Evolutionary conservation across 92 coral and sea anemone species (phyloP), one percentile per base, ranked within the genome.

Genomic region (Porites rus): DNA sequence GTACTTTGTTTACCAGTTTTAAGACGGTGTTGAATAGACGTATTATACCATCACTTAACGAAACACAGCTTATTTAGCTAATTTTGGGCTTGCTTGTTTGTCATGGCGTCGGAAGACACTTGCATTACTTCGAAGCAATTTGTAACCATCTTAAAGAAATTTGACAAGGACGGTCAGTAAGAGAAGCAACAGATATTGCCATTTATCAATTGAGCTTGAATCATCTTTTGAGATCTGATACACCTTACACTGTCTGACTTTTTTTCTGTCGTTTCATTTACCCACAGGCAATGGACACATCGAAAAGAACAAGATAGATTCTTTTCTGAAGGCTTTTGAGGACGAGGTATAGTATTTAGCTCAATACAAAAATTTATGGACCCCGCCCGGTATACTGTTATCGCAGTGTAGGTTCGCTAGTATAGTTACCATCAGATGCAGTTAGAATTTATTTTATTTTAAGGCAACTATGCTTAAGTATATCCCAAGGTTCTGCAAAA

Each of bases 111-210:
- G 20, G 72, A 72, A 12, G 46, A 20, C 62, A 22, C 24, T 62
- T 16, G 61, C 12, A 72, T 82, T 58, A 72, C 86, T 4, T 73
- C 71, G 18, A 62, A 51, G 31, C 73, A 83, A 16, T 83, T 83
- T 63, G 64, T 83, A 17, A 62, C 67, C 46, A 83, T 83, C 19
- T 22, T 62, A 51, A 83, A 74, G 74, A 73, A 14, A 28, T 83
- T 83, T 51, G 87, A 83, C 65, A 74, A 83, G 62, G 64, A 83
- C 11, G 87, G 87, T 83, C 17, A 83, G 79, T n/a, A 8, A 59
- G 51, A 1, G 10, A 16, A 60, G 5, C 51, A 66, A 11, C 43
- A 22, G 69, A 11, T 58, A 8, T 3, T 77, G 10, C 8, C 28
- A 50, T 52, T 56, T 2, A 19, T 61, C 4, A 51, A n/a, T 19